These are phyloP conservation scores for Ecdyonurus torrentis DNA, from an alignment of 2,888 invertebrate genomes.

Conservation along the genomic window DNA sequence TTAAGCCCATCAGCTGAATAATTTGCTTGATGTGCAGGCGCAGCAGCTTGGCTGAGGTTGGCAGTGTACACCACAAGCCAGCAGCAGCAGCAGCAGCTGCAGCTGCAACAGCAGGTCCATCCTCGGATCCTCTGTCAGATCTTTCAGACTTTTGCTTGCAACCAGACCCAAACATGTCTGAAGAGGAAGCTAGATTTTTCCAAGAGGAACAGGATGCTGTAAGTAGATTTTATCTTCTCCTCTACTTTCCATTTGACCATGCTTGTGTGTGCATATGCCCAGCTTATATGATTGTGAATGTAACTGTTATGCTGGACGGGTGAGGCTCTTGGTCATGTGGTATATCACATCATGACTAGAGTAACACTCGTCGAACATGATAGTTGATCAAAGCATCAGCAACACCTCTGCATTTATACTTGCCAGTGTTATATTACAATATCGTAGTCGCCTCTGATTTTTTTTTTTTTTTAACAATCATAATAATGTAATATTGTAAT, in stretches of 20 bases:
- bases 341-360: conserved; percentile 26
- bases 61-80: background rate
- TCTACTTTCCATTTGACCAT: background rate
- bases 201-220: conserved; percentile 62
- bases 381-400: too few species aligned
- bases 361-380: conserved; percentile 26
- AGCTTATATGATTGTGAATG: background rate
- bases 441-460: too few species aligned
- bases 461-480: too few species aligned
- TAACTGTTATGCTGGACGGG: conserved; percentile 18
- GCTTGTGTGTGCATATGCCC: background rate
- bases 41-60: background rate
- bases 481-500: too few species aligned
- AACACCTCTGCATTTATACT: background rate
- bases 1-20: too few species aligned
- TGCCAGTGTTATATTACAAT: too few species aligned
- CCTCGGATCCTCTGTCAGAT: conserved; percentile 16
- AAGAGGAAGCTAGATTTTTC: conserved; percentile 39
- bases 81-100: background rate
- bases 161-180: conserved; percentile 23
- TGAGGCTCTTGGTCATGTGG: conserved; percentile 24
- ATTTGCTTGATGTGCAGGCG: too few species aligned
- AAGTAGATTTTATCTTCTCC: too few species aligned
- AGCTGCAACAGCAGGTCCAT: background rate
- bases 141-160: conserved; percentile 27